These are phyloP conservation scores for Chrysina gloriosa DNA, from an alignment of 2,888 invertebrate genomes.

Conservation along the genomic window DNA sequence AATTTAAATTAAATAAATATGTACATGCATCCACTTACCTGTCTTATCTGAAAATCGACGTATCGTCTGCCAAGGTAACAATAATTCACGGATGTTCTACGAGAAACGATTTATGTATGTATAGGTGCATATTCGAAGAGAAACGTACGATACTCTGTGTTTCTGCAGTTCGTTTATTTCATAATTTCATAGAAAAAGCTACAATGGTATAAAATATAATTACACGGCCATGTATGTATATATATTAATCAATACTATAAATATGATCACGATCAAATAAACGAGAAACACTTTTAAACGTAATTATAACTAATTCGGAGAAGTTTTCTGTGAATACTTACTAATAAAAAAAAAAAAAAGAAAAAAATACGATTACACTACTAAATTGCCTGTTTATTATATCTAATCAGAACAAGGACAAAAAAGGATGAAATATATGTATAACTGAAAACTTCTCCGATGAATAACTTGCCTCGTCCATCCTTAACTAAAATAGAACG, in stretches of 20 bases:
- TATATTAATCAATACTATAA: conserved; percentile 32
- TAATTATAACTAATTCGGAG: not conserved
- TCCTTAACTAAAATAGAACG: conserved; percentile 2
- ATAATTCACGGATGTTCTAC: too few relatives aligned
- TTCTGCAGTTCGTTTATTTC: conserved; percentile 26
- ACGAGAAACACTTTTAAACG: conserved; percentile 12
- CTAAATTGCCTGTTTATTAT: too few relatives aligned
- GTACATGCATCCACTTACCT: too few relatives aligned
- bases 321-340: conserved; percentile 1
- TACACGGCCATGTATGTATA: conserved; percentile 38
- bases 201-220: conserved; percentile 42
- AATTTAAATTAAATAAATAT: too few relatives aligned
- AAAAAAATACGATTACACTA: conserved; percentile 26
- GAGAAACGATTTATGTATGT: too few relatives aligned
- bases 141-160: not conserved
- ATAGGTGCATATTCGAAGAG: too few relatives aligned
- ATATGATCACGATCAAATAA: conserved; percentile 29
- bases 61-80: too few relatives aligned
- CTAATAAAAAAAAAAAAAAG: not conserved
- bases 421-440: not conserved
- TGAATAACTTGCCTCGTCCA: not conserved
- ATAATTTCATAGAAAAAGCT: conserved; percentile 41
- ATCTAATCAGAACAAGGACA: not conserved
- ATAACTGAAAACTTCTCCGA: conserved; percentile 18
- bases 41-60: too few relatives aligned